Evolutionary conservation across 2,113 vertebrate genomes (phyloP).

Genomic region (Pan troglodytes): DNA sequence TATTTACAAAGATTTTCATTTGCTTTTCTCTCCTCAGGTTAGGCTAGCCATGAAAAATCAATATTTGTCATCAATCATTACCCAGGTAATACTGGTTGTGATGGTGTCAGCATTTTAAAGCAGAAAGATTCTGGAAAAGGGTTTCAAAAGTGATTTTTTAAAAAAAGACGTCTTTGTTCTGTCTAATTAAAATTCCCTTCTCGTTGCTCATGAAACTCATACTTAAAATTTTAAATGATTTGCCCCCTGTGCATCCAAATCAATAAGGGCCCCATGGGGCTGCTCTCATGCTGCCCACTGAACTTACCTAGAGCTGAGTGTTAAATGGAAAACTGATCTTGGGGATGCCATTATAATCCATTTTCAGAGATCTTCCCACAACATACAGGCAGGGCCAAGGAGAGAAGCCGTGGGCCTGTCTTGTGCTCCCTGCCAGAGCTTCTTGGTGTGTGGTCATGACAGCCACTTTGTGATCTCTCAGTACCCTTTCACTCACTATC

Average conservation of each 20-base stretch:
- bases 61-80: not conserved
- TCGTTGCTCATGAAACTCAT: not conserved
- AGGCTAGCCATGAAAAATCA: not conserved
- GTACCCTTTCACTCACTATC: not conserved
- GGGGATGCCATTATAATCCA: not conserved
- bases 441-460: not conserved
- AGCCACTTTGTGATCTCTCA: not conserved
- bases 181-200: not conserved
- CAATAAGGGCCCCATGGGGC: not conserved
- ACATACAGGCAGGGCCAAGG: not conserved
- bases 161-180: not conserved
- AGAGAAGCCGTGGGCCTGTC: not conserved
- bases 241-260: not conserved
- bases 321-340: not conserved
- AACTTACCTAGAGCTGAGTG: not conserved
- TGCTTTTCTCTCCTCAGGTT: not conserved
- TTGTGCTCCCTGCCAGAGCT: not conserved
- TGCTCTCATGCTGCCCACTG: not conserved
- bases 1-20: slow-evolving; percentile 48
- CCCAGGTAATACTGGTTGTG: not conserved
- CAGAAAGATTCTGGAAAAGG: not conserved
- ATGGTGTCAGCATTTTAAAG: not conserved
- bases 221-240: not conserved
- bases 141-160: not conserved
- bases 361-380: not conserved